Percentiles rank a stretch among this genome's conserved stretches.
phyloP scores from a whole-genome alignment of 2,888 invertebrate species.

The Minunthozetes semirufus region DNA sequence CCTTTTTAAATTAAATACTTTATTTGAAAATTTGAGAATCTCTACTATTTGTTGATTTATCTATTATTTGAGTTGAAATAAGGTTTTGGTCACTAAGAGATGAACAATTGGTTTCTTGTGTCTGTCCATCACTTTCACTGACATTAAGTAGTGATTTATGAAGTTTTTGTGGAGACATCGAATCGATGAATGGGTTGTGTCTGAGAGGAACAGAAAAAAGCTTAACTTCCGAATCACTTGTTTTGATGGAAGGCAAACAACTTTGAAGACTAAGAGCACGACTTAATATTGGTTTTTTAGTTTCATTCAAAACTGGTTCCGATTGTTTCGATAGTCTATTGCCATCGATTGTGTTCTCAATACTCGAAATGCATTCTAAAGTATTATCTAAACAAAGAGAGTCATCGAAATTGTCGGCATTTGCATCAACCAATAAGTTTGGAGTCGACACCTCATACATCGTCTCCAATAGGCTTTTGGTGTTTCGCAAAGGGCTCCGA shows the following conservation, averaged over 20 bases:
- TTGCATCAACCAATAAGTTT: neutral
- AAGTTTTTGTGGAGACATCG: neutral
- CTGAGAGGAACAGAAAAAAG: neutral
- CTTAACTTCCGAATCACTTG: neutral
- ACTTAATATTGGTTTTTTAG: neutral
- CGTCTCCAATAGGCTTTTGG: slow-evolving; percentile 23
- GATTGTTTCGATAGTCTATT: neutral
- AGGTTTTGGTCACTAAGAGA: slow-evolving; percentile 8
- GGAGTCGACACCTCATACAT: slow-evolving; percentile 25
- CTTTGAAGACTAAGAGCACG: slow-evolving; percentile 30
- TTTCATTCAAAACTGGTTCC: neutral
- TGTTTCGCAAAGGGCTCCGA: neutral
- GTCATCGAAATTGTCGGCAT: neutral
- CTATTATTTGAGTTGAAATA: neutral
- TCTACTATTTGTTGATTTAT: neutral
- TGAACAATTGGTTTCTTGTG: neutral
- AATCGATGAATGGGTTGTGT: neutral
- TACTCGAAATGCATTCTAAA: slow-evolving; percentile 7
- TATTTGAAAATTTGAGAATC: neutral
- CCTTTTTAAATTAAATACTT: neutral
- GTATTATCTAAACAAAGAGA: slow-evolving; percentile 12
- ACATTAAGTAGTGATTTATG: neutral
- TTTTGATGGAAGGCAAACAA: neutral
- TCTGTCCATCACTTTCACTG: neutral
- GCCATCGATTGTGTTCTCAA: slow-evolving; percentile 6